Evolutionary conservation across 2,113 vertebrate genomes (phyloP).

Genomic region (Lycaon pictus): DNA sequence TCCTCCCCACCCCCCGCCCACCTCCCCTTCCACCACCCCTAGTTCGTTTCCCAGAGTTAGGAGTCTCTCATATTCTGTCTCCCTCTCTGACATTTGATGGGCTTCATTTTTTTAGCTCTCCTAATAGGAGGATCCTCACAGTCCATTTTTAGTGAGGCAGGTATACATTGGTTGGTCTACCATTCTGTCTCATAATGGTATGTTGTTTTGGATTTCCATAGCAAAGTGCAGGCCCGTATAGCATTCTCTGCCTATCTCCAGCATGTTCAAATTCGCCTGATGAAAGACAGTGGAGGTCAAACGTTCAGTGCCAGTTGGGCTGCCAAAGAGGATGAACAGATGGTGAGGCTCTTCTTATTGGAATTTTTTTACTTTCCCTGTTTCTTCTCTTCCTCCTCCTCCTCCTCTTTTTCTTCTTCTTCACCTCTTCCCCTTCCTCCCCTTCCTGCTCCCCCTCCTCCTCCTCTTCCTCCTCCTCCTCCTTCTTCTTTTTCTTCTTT

Average conservation of each 20-base stretch:
- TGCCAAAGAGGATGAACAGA: conserved; percentile 95
- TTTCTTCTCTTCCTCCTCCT: not conserved
- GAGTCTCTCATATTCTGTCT: no score
- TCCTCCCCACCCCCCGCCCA: no score
- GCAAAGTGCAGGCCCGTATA: conserved; percentile 96
- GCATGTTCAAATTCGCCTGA: conserved; percentile 93
- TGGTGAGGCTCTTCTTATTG: conserved; percentile 89
- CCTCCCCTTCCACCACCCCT: no score
- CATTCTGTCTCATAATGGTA: conserved; percentile 22
- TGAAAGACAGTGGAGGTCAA: conserved; percentile 88
- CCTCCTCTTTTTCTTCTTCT: rapidly evolving
- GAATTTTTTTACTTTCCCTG: conserved; percentile 15
- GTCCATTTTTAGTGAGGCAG: not conserved
- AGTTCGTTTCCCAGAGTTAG: no score
- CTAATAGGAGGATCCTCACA: conserved; percentile 8
- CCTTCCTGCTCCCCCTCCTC: no score
- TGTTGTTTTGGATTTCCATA: conserved; percentile 83
- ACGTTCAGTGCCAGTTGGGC: conserved; percentile 88
- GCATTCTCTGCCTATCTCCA: conserved; percentile 97
- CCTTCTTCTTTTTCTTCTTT: no score
- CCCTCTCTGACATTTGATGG: not conserved
- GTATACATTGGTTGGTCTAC: not conserved
- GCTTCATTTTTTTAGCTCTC: not conserved
- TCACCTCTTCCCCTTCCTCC: no score
- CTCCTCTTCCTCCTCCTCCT: no score